phyloP scores from a whole-genome alignment of 2,113 vertebrate species.

The Progne subis region DNA sequence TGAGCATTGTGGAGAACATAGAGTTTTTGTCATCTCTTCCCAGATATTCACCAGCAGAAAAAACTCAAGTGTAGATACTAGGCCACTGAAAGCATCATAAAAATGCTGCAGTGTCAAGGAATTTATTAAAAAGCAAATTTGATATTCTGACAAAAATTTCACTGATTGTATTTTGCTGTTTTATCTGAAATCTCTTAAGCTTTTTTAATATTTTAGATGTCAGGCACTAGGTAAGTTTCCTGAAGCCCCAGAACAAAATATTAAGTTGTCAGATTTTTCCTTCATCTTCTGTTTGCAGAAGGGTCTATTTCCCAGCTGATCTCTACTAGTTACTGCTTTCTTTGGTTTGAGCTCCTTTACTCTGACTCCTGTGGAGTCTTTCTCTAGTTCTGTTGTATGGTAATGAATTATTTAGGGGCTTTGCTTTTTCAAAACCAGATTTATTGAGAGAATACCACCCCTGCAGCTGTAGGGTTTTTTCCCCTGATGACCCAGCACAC shows the following conservation, averaged over 20 bases:
- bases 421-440: not conserved
- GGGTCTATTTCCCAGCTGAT: not conserved
- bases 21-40: not conserved
- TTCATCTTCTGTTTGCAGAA: not conserved
- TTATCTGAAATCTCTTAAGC: not conserved
- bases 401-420: not conserved
- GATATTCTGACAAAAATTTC: slow-evolving; percentile 30
- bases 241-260: not conserved
- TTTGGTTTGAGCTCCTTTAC: not conserved
- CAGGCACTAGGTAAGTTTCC: not conserved
- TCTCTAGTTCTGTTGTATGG: not conserved
- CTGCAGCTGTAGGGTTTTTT: not conserved
- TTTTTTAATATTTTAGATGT: slow-evolving; percentile 5
- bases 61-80: not conserved
- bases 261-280: not conserved
- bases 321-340: not conserved
- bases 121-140: slow-evolving; percentile 10
- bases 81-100: not conserved
- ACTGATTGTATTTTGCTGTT: not conserved
- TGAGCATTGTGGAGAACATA: not conserved
- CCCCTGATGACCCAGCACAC: not conserved
- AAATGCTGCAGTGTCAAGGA: not conserved
- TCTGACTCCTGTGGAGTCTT: not conserved
- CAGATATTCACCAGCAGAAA: not conserved
- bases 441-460: not conserved